Evolutionary conservation across 2,113 vertebrate species (phyloP), one percentile per base, ranked within the genome.

Genomic region (Shinisaurus crocodilurus): DNA sequence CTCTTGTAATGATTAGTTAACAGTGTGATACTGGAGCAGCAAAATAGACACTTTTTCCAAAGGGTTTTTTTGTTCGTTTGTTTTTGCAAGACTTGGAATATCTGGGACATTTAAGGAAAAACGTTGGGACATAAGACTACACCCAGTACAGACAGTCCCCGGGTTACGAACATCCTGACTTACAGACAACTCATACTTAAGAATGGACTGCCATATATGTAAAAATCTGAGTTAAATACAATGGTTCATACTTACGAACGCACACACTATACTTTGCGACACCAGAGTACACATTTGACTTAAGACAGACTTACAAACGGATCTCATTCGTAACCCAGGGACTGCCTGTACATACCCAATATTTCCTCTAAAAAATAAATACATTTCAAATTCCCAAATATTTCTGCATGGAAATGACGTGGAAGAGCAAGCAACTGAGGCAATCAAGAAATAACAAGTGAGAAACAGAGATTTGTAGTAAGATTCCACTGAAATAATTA

Each of bases 401-500:
- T 45, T 82, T 82, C 23, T 77, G 37, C 27, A 57, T 32, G 60
- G 48, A 67, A 20, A 90, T 54, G 20, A 15, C 1, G 2, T 85
- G 67, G 60, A 65, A 93, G 92, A 54, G 54, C 54, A 85, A 87
- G 18, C 80, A 84, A 65, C 23, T 50, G 50, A 29, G 9, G 15
- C 57, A 86, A 81, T 57, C 65, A 79, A 72, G 60, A 20, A 63
- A 40, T 45, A n/a, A 86, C 75, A 88, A 74, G 90, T 50, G 90
- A 81, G 37, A 43, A n/a, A 50, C 27, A 88, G 43, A 85, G 13
- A 32, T 88, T 57, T 37, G 85, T 65, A 87, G 87, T 45, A 79
- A 83, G 45, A 80, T 82, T 81, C 65, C 4, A 76, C 2, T 29
- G 86, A 43, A 82, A 57, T 74, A 54, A 87, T 60, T 83, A 90